These are phyloP conservation scores for Cylloceria caligata DNA, from an alignment of 2,888 invertebrate species.

Conservation along the genomic window DNA sequence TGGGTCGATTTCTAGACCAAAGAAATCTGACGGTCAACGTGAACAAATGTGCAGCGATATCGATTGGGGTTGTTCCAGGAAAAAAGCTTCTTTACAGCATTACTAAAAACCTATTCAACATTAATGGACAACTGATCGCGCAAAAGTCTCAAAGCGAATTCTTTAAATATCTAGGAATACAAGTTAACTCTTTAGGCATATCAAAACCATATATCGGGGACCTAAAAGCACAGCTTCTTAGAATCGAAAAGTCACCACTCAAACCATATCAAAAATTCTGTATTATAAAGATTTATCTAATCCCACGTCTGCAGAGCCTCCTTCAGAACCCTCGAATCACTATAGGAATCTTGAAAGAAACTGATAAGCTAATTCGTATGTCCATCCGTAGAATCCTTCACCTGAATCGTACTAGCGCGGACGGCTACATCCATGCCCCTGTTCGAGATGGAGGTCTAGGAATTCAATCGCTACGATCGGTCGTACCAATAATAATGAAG, in stretches of 20 bases:
- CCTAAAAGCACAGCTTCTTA: background rate
- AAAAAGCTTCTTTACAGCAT: background rate
- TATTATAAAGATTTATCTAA: constrained; percentile 27
- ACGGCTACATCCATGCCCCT: too few species aligned
- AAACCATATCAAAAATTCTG: constrained; percentile 51
- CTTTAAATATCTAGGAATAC: constrained; percentile 4
- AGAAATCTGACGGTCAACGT: background rate
- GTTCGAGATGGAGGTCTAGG: too few species aligned
- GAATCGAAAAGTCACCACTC: background rate
- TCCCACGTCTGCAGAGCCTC: constrained; percentile 5
- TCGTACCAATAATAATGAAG: too few species aligned
- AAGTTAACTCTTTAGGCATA: background rate
- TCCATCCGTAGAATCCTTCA: too few species aligned
- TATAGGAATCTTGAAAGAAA: too few species aligned
- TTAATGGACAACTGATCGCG: background rate
- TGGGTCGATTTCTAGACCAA: background rate
- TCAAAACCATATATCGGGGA: background rate
- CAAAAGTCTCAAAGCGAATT: background rate
- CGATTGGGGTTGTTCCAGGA: background rate
- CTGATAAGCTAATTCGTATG: too few species aligned
- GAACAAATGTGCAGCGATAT: background rate
- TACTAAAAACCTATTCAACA: background rate
- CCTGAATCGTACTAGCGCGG: too few species aligned
- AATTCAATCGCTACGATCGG: too few species aligned
- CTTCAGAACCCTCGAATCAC: background rate